Base-by-base conservation (phyloP, 2,888 invertebrate species). In the Aleiodes leptofemur region DNA sequence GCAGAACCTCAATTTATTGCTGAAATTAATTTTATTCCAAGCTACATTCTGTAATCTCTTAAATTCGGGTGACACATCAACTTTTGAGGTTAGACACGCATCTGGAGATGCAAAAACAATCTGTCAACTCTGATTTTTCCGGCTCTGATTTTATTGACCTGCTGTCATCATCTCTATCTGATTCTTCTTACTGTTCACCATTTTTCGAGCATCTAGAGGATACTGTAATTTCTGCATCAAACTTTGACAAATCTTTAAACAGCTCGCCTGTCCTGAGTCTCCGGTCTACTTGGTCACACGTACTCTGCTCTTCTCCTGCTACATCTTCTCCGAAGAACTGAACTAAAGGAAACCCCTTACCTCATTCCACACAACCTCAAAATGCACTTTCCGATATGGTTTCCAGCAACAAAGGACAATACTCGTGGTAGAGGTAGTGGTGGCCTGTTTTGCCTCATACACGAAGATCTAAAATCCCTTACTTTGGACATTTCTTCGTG, bases 341-440 rank as follows among this genome's bases (percentile, higher is more conserved):
- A n/a, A 3, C 51, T 66, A 1, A 53, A 64, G 1, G 14, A 73
- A 53, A n/a, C 55, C 7, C 53, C 73, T 3, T 13, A 66, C 1
- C 34, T 50, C 11, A 11, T 66, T 13, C 73, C 73, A n/a, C 9
- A 31, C 7, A 48, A 34, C 8, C 55, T 68, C 13, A 7, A n/a
- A 1, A 31, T 43, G 16, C 66, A 73, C 38, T 7, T 68, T 13
- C 51, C 51, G 31, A 66, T 48, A 29, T 73, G 73, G 66, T 16
- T 34, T 13, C 16, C 48, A 14, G 73, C 73, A 11, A n/a, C 13
- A 14, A 68, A 51, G 1, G 73, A 73, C 11, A 11, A 31, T 51
- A 51, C 51, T 8, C 29, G 48, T 8, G 66, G 68, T 3, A 48
- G 56, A 73, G 23, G 13, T 5, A 73, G 73, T 34, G 73, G 66